Percentiles rank a stretch among this genome's conserved stretches.
Evolutionary conservation across 2,113 vertebrate genomes (phyloP).

Genomic region (Phylloscopus trochiloides): DNA sequence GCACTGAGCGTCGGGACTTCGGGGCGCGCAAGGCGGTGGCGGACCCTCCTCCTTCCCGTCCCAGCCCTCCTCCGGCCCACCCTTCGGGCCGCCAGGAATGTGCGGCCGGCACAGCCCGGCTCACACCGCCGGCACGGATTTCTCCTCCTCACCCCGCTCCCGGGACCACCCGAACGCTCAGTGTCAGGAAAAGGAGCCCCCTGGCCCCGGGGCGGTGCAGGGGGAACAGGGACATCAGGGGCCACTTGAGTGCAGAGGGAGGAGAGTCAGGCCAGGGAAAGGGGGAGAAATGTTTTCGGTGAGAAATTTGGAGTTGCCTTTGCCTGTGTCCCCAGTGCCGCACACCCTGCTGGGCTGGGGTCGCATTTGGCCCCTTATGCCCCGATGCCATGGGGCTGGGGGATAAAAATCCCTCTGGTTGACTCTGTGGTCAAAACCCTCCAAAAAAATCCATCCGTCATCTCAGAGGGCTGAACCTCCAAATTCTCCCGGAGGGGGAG

Average conservation of each 20-base stretch:
- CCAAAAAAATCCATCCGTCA: neutral
- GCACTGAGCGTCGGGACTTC: slow-evolving; percentile 11
- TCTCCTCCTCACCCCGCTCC: neutral
- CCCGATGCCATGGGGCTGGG: neutral
- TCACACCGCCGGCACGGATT: neutral
- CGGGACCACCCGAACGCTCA: neutral
- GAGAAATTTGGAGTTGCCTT: neutral
- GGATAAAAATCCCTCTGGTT: neutral
- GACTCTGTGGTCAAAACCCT: neutral
- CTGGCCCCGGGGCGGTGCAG: fast-evolving
- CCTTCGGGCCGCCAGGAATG: slow-evolving; percentile 51
- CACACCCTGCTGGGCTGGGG: neutral
- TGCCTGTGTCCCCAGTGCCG: fast-evolving
- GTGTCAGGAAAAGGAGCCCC: neutral
- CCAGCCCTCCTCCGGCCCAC: slow-evolving; percentile 34
- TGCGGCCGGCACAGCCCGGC: neutral
- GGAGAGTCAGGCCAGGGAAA: neutral
- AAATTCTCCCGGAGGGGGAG: neutral
- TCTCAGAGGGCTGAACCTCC: neutral
- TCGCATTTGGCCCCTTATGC: neutral
- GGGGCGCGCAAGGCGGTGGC: neutral
- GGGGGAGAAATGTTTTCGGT: neutral
- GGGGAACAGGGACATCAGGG: neutral
- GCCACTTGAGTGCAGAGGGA: neutral
- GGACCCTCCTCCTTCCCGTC: slow-evolving; percentile 59